Evolutionary conservation across 2,113 vertebrate species (phyloP).

Genomic region (Ranitomeya imitator): DNA sequence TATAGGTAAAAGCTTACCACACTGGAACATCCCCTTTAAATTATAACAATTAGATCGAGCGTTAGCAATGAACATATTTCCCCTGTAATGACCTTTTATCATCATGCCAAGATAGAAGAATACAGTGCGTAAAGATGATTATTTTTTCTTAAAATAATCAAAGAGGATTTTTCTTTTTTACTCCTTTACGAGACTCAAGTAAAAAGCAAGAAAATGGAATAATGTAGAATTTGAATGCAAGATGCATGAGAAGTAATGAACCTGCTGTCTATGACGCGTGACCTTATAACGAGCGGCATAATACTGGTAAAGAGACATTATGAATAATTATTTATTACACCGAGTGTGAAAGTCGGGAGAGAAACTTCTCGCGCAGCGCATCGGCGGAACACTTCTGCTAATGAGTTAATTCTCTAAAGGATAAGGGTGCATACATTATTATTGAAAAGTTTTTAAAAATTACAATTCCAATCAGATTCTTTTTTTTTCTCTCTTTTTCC

Average conservation of each 20-base stretch:
- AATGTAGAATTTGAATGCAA: conserved; percentile 11
- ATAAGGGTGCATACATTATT: conserved; percentile 19
- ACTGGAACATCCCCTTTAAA: too few relatives aligned
- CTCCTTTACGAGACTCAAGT: neutral
- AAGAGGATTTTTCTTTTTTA: neutral
- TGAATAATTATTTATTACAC: conserved; percentile 45
- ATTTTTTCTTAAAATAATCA: neutral
- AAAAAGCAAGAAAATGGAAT: neutral
- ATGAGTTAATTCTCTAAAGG: conserved; percentile 25
- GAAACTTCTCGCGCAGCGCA: conserved; percentile 1
- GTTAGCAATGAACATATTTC: neutral
- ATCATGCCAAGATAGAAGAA: neutral
- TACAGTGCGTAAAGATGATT: neutral
- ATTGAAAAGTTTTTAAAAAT: conserved; percentile 14
- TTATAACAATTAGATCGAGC: neutral
- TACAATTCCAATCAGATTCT: conserved; percentile 9
- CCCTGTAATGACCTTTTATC: neutral
- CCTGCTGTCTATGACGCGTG: conserved; percentile 25
- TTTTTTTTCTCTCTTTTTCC: neutral
- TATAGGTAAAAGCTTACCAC: too few relatives aligned
- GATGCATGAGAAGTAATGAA: conserved; percentile 17
- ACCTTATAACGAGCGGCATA: conserved; percentile 38
- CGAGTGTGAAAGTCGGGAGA: conserved; percentile 12
- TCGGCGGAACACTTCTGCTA: conserved; percentile 14
- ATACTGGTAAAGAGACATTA: conserved; percentile 11